These are phyloP conservation scores for Leptobrachium ailaonicum DNA, from an alignment of 2,113 vertebrate species.

Conservation along the genomic window DNA sequence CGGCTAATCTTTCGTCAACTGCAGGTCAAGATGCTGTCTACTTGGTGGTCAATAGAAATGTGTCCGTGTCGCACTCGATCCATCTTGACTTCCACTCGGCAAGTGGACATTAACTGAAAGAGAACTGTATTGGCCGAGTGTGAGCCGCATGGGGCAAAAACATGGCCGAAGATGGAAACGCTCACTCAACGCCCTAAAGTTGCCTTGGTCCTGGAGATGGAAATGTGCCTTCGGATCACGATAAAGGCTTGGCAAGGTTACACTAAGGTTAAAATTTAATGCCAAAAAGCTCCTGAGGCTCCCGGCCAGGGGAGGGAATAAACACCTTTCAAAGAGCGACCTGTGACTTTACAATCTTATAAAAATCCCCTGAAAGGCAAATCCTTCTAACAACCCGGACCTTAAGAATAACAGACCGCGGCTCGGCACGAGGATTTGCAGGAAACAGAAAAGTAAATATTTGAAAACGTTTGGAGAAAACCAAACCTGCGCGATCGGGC, in stretches of 20 bases:
- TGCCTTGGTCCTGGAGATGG: too few relatives aligned
- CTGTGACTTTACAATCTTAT: slow-evolving; percentile 46
- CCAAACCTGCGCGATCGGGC: slow-evolving; percentile 17
- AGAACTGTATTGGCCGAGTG: too few relatives aligned
- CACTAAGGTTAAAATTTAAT: slow-evolving; percentile 26
- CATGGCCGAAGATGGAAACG: too few relatives aligned
- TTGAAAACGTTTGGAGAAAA: slow-evolving; percentile 35
- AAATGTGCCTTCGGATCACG: not conserved
- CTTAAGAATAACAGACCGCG: slow-evolving; percentile 41
- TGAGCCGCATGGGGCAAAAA: too few relatives aligned
- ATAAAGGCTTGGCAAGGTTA: slow-evolving; percentile 9
- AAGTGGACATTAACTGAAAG: too few relatives aligned
- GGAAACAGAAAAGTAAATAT: slow-evolving; percentile 49
- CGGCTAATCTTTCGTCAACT: too few relatives aligned
- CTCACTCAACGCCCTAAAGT: too few relatives aligned
- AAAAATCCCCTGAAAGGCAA: slow-evolving; percentile 38
- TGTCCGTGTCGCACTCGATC: too few relatives aligned
- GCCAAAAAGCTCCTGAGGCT: slow-evolving; percentile 9
- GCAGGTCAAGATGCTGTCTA: too few relatives aligned
- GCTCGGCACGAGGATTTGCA: slow-evolving; percentile 35
- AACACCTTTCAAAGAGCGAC: slow-evolving; percentile 45
- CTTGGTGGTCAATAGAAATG: too few relatives aligned
- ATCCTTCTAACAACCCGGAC: slow-evolving; percentile 32
- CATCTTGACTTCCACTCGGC: too few relatives aligned
- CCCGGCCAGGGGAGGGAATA: slow-evolving; percentile 26